These are phyloP conservation scores for Epizoanthus illoricatus DNA, from an alignment of 92 coral and sea anemone species.

Conservation along the genomic window DNA sequence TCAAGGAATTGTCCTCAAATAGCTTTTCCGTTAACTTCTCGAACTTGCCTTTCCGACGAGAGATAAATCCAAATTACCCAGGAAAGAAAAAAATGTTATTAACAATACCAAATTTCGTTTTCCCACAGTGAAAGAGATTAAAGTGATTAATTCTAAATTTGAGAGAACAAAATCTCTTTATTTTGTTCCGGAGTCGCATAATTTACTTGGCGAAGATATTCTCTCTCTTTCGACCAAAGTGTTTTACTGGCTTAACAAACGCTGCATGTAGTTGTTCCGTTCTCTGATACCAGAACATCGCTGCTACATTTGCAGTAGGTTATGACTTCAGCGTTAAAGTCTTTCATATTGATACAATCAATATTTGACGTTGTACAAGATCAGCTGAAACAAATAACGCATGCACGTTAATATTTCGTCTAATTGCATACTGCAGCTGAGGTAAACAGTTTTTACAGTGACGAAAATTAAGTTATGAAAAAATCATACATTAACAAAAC, in stretches of 20 bases:
- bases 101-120: constrained; percentile 29
- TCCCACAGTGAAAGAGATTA: constrained; percentile 33
- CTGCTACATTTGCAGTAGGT: constrained; percentile 22
- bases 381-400: constrained; percentile 37
- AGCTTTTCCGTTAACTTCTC: constrained; percentile 37
- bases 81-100: constrained; percentile 7
- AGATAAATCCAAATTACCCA: constrained; percentile 24
- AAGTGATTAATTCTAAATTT: constrained; percentile 34
- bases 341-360: constrained; percentile 29
- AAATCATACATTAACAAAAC: constrained; percentile 10
- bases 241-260: constrained; percentile 29
- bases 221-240: constrained; percentile 4
- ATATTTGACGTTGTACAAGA: constrained; percentile 26
- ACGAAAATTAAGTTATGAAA: constrained; percentile 12
- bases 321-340: constrained; percentile 18
- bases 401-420: constrained; percentile 26
- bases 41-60: constrained; percentile 25
- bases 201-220: constrained; percentile 1
- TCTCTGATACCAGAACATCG: not conserved
- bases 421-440: constrained; percentile 33
- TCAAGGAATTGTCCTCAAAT: constrained; percentile 30
- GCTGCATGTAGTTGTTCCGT: not conserved
- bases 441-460: constrained; percentile 29
- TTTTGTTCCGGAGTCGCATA: constrained; percentile 25
- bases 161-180: not conserved